Base-by-base conservation (phyloP, 2,888 invertebrate species). In the Mesorhabditis spiculigera region DNA sequence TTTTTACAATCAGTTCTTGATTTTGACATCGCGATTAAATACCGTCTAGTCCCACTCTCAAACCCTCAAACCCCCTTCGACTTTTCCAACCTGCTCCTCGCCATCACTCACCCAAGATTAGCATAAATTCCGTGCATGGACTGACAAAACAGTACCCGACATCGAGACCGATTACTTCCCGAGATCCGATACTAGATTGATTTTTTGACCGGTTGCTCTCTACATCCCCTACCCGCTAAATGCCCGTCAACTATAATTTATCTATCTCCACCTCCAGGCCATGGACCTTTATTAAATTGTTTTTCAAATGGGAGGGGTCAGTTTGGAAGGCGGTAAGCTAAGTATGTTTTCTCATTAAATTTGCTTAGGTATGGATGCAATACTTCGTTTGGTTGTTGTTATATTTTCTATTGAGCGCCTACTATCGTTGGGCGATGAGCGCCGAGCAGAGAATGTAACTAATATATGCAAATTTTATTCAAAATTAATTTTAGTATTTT, bases 291-390 rank as follows among this genome's bases (percentile, higher is more conserved):
- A 58, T 80, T 4, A 73, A 71, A 8, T 71, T 80, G 6, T 71
- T 80, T 65, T 78, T 67, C 50, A 78, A 78, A 75, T 80, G 80
- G 80, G 69, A 75, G 42, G 83, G 83, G 0, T 80, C 80, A 0
- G 78, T 83, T 5, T 83, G 83, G 83, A 80, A 81, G 64, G 80
- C 78, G 8, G 76, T 83, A 50, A 50, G 58, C 8, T 50, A 50
- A 50, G 58, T n/a, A 50, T 13, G n/a, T 50, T 50, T 50, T 10
- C n/a, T n/a, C 8, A 50, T 50, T 50, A 50, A n/a, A 50, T 50
- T 50, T 50, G 28, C 28, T 50, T 50, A 50, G 58, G n/a, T 50
- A 13, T 78, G 80, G 77, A 72, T 77, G 62, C 81, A 83, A 68
- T 78, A 81, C 64, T 50, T 76, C 43, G 75, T 77, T 5, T 83